Evolutionary conservation across 1,140 invertebrate species (phyloP).

Genomic region (Drosophila varians): DNA sequence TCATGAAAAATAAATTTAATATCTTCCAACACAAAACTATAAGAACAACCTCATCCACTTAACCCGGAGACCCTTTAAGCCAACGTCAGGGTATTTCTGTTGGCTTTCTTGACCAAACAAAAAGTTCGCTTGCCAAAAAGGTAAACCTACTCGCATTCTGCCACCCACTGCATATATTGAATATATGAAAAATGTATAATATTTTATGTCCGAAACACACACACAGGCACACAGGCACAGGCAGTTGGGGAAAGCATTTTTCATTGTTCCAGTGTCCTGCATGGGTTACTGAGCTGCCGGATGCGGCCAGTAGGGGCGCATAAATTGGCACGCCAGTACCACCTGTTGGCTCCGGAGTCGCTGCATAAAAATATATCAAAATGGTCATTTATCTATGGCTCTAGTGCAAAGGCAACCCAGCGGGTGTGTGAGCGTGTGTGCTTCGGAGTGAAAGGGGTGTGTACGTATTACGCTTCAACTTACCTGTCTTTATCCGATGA

Average conservation of each 20-base stretch:
- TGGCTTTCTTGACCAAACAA: background rate
- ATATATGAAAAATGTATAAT: conserved; percentile 74
- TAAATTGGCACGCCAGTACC: conserved; percentile 75
- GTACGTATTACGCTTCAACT: conserved; percentile 72
- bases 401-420: background rate
- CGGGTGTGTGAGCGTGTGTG: background rate
- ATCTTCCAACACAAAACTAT: too few relatives aligned
- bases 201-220: conserved; percentile 51
- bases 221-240: conserved; percentile 13
- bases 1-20: too few relatives aligned
- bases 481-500: conserved; percentile 84
- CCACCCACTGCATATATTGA: conserved; percentile 65
- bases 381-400: conserved; percentile 60
- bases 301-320: conserved; percentile 59
- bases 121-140: conserved; percentile 20
- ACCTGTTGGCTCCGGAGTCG: conserved; percentile 57
- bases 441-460: conserved; percentile 4
- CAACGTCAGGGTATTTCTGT: conserved; percentile 13
- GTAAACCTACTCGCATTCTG: background rate
- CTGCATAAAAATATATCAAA: conserved; percentile 75
- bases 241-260: conserved; percentile 38
- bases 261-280: conserved; percentile 47
- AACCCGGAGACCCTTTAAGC: background rate
- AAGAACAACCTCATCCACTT: background rate
- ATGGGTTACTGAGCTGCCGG: conserved; percentile 15